Evolutionary conservation across 2,888 invertebrate genomes (phyloP).

Genomic region (Selenia dentaria): DNA sequence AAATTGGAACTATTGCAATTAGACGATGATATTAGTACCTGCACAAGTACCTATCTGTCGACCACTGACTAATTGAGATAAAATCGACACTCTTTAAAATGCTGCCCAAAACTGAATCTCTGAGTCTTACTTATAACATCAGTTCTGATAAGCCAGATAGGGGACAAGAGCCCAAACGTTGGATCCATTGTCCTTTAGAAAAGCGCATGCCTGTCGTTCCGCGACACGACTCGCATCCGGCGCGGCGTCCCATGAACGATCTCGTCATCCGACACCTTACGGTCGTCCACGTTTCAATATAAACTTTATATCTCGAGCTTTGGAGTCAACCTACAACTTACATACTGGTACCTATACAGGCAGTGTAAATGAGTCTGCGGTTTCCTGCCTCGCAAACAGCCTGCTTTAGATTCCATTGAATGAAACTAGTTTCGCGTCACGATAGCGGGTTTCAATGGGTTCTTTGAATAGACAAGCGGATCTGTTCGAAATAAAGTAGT

Average conservation of each 20-base stretch:
- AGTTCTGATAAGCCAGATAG: no score
- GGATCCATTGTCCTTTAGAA: constrained; percentile 27
- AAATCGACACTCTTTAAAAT: no score
- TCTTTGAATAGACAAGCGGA: constrained; percentile 30
- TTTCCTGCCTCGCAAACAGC: constrained; percentile 56
- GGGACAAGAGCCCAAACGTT: background rate
- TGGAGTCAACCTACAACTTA: constrained; percentile 11
- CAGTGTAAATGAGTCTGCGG: constrained; percentile 58
- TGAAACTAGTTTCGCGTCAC: constrained; percentile 47
- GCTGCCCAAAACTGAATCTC: no score
- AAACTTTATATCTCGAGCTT: constrained; percentile 16
- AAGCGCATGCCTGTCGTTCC: constrained; percentile 44
- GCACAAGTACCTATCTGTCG: no score
- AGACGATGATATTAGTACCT: no score
- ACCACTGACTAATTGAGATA: no score
- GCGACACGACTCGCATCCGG: constrained; percentile 63
- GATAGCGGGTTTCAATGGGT: constrained; percentile 29
- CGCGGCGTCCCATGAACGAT: constrained; percentile 55
- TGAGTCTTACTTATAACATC: no score
- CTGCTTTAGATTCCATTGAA: constrained; percentile 38
- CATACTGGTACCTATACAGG: constrained; percentile 3
- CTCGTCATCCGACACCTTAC: constrained; percentile 62
- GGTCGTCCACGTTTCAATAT: constrained; percentile 30
- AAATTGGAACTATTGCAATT: no score
- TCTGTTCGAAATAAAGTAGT: constrained; percentile 15